phyloP scores from a whole-genome alignment of 2,888 invertebrate species.

The Chrysopilus asiliformis region DNA sequence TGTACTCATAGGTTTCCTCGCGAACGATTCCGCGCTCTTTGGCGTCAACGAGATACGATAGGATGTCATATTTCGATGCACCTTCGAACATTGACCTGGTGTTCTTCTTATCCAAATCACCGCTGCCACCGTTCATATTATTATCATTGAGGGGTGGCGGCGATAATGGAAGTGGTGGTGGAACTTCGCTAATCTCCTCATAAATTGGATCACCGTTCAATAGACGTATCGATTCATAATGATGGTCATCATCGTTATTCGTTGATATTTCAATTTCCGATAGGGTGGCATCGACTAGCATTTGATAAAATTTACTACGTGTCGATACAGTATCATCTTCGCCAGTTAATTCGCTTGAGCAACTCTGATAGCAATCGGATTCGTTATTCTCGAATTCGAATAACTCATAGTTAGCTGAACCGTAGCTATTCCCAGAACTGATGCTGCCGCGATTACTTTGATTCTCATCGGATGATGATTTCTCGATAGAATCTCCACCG shows the following conservation, averaged over 20 bases:
- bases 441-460: slow-evolving; percentile 41
- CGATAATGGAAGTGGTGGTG: slow-evolving; percentile 64
- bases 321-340: slow-evolving; percentile 52
- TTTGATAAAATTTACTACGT: slow-evolving; percentile 58
- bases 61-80: slow-evolving; percentile 77
- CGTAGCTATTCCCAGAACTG: slow-evolving; percentile 40
- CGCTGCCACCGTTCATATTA: too few relatives aligned
- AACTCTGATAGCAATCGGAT: slow-evolving; percentile 61
- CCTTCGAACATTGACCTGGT: slow-evolving; percentile 63
- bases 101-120: slow-evolving; percentile 58
- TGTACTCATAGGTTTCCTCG: slow-evolving; percentile 56
- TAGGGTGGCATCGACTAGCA: slow-evolving; percentile 54
- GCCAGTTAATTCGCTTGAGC: slow-evolving; percentile 48
- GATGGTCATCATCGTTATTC: slow-evolving; percentile 50
- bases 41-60: slow-evolving; percentile 79
- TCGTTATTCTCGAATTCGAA: slow-evolving; percentile 52
- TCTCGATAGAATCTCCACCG: slow-evolving; percentile 26
- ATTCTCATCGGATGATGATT: slow-evolving; percentile 23
- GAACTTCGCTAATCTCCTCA: slow-evolving; percentile 61
- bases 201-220: slow-evolving; percentile 59
- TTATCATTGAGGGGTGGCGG: slow-evolving; percentile 60
- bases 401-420: slow-evolving; percentile 61
- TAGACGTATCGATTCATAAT: slow-evolving; percentile 57
- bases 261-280: slow-evolving; percentile 52
- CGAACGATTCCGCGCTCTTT: slow-evolving; percentile 60